Evolutionary conservation across 92 coral and sea anemone genomes (phyloP).

Genomic region (Plumapathes pennacea): DNA sequence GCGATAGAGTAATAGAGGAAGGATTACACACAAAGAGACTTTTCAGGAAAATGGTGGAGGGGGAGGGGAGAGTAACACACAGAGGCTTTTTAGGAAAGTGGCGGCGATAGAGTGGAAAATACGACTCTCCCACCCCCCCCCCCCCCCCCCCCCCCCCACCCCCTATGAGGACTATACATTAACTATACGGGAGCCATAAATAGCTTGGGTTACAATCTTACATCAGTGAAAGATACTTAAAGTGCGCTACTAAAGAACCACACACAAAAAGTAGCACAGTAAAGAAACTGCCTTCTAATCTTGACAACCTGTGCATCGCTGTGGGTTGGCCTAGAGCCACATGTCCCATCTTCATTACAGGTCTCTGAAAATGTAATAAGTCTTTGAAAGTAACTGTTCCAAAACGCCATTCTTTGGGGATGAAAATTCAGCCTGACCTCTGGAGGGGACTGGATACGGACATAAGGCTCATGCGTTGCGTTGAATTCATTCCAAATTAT

Average conservation of each 20-base stretch:
- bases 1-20: too few relatives aligned
- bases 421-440: slow-evolving; percentile 34
- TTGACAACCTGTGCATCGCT: background rate
- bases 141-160: slow-evolving; percentile 1
- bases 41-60: too few relatives aligned
- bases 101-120: too few relatives aligned
- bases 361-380: slow-evolving; percentile 10
- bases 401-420: slow-evolving; percentile 69
- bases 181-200: background rate
- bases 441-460: slow-evolving; percentile 41
- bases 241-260: background rate
- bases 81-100: too few relatives aligned
- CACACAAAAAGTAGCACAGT: background rate
- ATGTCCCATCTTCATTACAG: too few relatives aligned
- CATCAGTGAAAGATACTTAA: background rate
- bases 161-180: background rate
- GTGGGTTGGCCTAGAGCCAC: too few relatives aligned
- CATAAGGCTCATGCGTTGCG: slow-evolving; percentile 19
- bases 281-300: background rate
- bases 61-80: too few relatives aligned
- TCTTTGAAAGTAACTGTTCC: slow-evolving; percentile 63
- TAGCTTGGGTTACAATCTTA: background rate
- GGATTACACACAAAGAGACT: too few relatives aligned
- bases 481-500: slow-evolving; percentile 52
- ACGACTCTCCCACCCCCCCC: background rate